These are phyloP conservation scores for Tuta absoluta DNA, from an alignment of 2,888 invertebrate genomes.

Conservation along the genomic window DNA sequence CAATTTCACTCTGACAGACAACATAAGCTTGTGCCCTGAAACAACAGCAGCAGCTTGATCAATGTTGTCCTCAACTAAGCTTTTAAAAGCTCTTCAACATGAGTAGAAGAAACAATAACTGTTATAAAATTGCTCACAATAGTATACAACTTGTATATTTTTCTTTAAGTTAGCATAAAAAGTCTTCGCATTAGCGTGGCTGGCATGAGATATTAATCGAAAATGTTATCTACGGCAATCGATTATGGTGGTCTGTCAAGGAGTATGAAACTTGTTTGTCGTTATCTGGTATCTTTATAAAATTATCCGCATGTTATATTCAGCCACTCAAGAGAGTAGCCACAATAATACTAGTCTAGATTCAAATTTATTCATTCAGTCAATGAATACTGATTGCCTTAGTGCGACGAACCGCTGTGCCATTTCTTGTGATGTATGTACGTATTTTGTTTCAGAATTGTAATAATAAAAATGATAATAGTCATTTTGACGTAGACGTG, in stretches of 20 bases:
- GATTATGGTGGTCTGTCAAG: too few relatives aligned
- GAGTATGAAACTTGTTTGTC: too few relatives aligned
- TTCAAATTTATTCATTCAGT: constrained; percentile 47
- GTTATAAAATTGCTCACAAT: too few relatives aligned
- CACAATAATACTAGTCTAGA: constrained; percentile 31
- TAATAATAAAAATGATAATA: not conserved
- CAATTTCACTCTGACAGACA: constrained; percentile 22
- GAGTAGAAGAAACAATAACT: too few relatives aligned
- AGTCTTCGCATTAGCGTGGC: too few relatives aligned
- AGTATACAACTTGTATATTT: too few relatives aligned
- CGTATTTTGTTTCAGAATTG: not conserved
- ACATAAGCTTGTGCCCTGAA: not conserved
- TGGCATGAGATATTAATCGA: too few relatives aligned
- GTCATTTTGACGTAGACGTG: not conserved
- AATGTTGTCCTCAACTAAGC: not conserved
- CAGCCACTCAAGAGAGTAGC: constrained; percentile 31
- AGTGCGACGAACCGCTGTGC: constrained; percentile 16
- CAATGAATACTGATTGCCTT: constrained; percentile 47
- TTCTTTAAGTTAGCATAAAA: too few relatives aligned
- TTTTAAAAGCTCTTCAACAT: not conserved
- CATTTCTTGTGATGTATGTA: constrained; percentile 13
- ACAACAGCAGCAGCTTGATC: not conserved
- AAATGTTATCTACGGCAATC: too few relatives aligned
- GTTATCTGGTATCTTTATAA: too few relatives aligned
- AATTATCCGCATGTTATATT: not conserved